phyloP scores from a whole-genome alignment of 92 coral and sea anemone genomes.

The Palythoa grandiflora region DNA sequence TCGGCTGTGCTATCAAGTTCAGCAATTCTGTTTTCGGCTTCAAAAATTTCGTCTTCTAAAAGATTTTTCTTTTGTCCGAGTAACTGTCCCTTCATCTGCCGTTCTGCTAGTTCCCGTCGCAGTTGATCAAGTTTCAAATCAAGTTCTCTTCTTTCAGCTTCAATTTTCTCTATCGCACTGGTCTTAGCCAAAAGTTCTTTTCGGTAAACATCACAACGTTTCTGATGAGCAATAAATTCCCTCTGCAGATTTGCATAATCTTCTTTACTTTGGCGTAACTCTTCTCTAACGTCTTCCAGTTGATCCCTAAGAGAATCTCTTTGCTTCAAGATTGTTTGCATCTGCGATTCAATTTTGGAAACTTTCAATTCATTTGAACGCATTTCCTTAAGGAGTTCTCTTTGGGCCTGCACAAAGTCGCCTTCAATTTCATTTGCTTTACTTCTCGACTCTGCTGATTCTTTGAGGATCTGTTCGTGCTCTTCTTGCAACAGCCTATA shows the following conservation, averaged over 20 bases:
- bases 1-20: constrained; percentile 75
- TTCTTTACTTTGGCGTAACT: constrained; percentile 77
- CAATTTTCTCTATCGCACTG: constrained; percentile 80
- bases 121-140: constrained; percentile 78
- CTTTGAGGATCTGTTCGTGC: constrained; percentile 71
- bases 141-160: constrained; percentile 69
- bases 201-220: constrained; percentile 88
- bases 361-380: constrained; percentile 79
- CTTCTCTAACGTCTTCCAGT: constrained; percentile 83
- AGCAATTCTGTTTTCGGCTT: constrained; percentile 75
- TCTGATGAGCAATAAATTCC: constrained; percentile 94
- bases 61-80: constrained; percentile 76
- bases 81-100: constrained; percentile 75
- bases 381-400: constrained; percentile 75
- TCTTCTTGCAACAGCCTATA: constrained; percentile 82
- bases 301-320: constrained; percentile 82
- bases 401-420: constrained; percentile 70
- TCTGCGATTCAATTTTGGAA: constrained; percentile 85
- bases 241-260: constrained; percentile 85
- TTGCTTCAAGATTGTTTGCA: constrained; percentile 83
- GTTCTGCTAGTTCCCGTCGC: constrained; percentile 75
- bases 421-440: constrained; percentile 72
- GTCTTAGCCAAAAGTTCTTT: constrained; percentile 86
- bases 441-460: constrained; percentile 67
- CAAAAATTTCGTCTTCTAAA: constrained; percentile 80